phyloP scores from a whole-genome alignment of 2,113 vertebrate genomes.

The Stigmatopora argus region DNA sequence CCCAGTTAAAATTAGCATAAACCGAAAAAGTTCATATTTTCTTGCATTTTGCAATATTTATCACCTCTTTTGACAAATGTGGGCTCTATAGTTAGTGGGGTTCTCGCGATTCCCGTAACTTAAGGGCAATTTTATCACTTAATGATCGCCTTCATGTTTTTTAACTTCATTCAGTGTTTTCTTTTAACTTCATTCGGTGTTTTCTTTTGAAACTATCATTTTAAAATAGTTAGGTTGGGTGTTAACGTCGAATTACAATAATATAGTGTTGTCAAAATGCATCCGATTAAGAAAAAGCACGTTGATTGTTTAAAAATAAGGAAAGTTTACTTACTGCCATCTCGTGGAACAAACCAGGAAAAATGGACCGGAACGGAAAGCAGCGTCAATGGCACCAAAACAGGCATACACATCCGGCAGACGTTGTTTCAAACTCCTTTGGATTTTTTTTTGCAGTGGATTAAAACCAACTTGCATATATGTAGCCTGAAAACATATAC shows the following conservation, averaged over 20 bases:
- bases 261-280: background rate
- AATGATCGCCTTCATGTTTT: too few species aligned
- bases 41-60: background rate
- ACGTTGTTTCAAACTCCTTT: background rate
- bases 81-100: background rate
- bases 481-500: too few species aligned
- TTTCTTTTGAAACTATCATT: too few species aligned
- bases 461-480: too few species aligned
- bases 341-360: background rate
- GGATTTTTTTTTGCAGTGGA: background rate
- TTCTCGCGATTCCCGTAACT: background rate
- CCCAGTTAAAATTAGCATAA: too few species aligned
- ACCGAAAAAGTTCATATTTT: too few species aligned
- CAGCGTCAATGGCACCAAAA: background rate
- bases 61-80: background rate
- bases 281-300: too few species aligned
- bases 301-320: background rate
- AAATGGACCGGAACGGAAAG: background rate
- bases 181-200: too few species aligned
- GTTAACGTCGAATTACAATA: too few species aligned
- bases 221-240: too few species aligned
- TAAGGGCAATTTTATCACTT: background rate
- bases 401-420: background rate
- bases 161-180: background rate
- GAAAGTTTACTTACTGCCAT: background rate